Evolutionary conservation across 2,797 vertebrate genomes (phyloP).

Genomic region (Peromyscus attwateri): DNA sequence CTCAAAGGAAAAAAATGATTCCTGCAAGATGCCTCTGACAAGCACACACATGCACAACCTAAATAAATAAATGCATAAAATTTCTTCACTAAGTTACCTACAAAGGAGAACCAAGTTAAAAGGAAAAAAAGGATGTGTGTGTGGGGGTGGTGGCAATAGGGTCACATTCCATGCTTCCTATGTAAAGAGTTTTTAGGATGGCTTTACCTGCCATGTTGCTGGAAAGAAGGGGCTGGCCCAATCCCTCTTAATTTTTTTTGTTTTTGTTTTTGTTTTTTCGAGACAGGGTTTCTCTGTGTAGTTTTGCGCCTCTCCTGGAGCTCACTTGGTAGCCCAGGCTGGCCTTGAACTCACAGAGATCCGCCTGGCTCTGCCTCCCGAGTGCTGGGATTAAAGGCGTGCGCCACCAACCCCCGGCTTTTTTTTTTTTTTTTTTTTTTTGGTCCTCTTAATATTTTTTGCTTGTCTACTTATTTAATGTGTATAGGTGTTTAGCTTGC

Average conservation of each 20-base stretch:
- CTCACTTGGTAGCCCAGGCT: too few species aligned
- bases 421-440: too few species aligned
- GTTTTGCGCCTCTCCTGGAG: too few species aligned
- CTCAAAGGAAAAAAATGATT: too few species aligned
- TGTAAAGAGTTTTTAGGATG: neutral
- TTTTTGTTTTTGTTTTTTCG: too few species aligned
- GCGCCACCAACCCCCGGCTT: too few species aligned
- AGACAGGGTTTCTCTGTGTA: too few species aligned
- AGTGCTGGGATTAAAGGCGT: too few species aligned
- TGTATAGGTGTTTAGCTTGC: neutral
- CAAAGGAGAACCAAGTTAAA: neutral
- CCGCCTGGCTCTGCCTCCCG: too few species aligned
- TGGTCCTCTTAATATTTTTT: too few species aligned
- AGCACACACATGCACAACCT: neutral
- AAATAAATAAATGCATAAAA: neutral
- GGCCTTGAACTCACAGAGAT: too few species aligned
- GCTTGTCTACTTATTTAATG: neutral
- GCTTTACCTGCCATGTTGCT: neutral
- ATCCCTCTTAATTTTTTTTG: neutral
- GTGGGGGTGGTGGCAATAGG: neutral
- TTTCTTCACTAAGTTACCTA: neutral
- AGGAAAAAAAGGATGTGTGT: neutral
- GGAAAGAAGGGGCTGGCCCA: neutral
- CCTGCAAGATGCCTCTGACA: neutral
- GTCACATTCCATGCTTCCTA: neutral